Conservation (phyloP, 2,113 vertebrate species). For the Lycaon pictus region DNA sequence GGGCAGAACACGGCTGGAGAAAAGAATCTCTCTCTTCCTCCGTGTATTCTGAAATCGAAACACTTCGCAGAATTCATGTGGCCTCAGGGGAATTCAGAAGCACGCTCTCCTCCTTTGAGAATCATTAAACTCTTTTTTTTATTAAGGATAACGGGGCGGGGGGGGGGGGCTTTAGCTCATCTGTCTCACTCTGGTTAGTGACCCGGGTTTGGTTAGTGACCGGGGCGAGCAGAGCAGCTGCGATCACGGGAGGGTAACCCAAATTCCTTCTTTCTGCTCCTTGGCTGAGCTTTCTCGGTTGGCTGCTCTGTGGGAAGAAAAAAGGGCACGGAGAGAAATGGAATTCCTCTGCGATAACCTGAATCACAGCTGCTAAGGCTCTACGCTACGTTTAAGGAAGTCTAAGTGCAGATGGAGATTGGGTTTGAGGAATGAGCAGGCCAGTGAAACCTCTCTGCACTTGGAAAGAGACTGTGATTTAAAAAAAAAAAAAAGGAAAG, state of each 20-base stretch:
- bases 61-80: constrained; percentile 1
- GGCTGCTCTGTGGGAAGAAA: constrained; percentile 27
- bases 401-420: constrained; percentile 29
- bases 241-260: not conserved
- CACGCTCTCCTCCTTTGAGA: constrained; percentile 36
- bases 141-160: not conserved
- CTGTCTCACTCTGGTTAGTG: not conserved
- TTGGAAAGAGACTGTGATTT: constrained; percentile 30
- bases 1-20: not conserved
- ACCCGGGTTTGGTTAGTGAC: not conserved
- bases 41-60: not conserved
- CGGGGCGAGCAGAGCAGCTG: not conserved
- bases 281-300: constrained; percentile 34
- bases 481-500: not conserved
- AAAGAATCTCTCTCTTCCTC: not conserved
- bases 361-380: not conserved
- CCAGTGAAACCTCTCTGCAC: constrained; percentile 43
- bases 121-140: constrained; percentile 10
- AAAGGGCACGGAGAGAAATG: not conserved
- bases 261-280: not conserved
- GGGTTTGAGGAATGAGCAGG: constrained; percentile 51
- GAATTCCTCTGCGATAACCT: constrained; percentile 2
- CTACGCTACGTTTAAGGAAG: not conserved
- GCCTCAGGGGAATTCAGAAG: constrained; percentile 9
- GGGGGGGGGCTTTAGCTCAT: not conserved